A percentile compares a stretch with the other conserved stretches of the same genome.
These are phyloP conservation scores for Scortum barcoo DNA, from an alignment of 2,113 vertebrate genomes.

Conservation along the genomic window DNA sequence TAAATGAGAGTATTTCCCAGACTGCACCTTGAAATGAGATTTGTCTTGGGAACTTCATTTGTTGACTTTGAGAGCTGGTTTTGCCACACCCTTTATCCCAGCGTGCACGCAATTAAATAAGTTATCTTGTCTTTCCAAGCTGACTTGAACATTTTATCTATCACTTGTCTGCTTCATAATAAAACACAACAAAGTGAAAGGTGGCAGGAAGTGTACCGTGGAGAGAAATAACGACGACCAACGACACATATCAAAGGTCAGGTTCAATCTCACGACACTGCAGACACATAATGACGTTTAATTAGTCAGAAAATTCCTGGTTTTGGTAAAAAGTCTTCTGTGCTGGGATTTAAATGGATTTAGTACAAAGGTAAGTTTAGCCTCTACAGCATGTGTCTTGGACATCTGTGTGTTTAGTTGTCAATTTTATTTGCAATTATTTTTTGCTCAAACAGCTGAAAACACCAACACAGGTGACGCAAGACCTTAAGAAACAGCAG, in stretches of 20 bases:
- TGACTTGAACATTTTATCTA: neutral
- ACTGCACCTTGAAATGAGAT: no score
- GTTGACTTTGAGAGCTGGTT: neutral
- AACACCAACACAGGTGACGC: neutral
- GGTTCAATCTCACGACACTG: neutral
- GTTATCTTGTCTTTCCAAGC: neutral
- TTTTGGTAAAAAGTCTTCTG: neutral
- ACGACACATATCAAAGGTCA: conserved; percentile 26
- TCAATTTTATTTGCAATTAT: neutral
- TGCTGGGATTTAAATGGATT: neutral
- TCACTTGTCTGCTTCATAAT: neutral
- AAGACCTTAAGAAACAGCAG: neutral
- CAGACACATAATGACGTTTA: neutral
- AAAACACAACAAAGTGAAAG: conserved; percentile 14
- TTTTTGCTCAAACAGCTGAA: neutral
- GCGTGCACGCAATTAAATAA: neutral
- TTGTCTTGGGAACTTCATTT: no score
- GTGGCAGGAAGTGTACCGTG: neutral
- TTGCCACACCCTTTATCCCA: neutral
- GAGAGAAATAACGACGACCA: neutral
- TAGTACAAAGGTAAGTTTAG: neutral
- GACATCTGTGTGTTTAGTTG: neutral
- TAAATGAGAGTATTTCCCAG: no score
- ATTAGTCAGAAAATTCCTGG: neutral
- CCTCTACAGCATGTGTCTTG: neutral